phyloP scores from a whole-genome alignment of 2,113 vertebrate species.

The Ciconia stormi region DNA sequence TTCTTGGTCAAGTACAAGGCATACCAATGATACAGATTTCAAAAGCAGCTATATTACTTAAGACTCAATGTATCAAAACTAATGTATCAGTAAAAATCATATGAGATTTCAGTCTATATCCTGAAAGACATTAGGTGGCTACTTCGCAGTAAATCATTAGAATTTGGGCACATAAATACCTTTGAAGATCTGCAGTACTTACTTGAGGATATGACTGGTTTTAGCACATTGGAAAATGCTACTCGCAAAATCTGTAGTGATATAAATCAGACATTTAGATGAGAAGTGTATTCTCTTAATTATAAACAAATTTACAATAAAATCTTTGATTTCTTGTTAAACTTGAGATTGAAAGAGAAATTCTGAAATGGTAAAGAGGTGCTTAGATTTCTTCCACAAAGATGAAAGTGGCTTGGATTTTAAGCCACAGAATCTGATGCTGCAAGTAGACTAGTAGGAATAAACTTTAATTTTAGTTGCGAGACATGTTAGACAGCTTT shows the following conservation, averaged over 20 bases:
- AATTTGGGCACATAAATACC: background rate
- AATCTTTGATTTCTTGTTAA: background rate
- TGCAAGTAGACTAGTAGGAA: constrained; percentile 5
- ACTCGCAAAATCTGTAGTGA: background rate
- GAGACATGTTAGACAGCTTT: constrained; percentile 40
- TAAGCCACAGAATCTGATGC: background rate
- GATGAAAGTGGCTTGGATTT: background rate
- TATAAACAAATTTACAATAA: background rate
- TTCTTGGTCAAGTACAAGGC: background rate
- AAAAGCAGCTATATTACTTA: background rate
- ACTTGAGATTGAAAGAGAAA: background rate
- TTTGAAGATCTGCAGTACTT: background rate
- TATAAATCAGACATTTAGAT: background rate
- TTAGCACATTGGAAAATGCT: background rate
- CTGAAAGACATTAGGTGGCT: background rate
- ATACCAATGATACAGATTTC: background rate
- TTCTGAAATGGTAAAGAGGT: background rate
- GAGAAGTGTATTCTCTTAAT: background rate
- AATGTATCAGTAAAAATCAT: background rate
- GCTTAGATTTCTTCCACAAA: background rate
- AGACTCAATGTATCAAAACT: background rate
- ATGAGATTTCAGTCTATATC: background rate
- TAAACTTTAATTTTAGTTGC: constrained; percentile 56
- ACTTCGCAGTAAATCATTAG: background rate
- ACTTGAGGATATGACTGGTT: background rate